Evolutionary conservation across 2,797 vertebrate species (phyloP).

Genomic region (Sebastes miniatus): DNA sequence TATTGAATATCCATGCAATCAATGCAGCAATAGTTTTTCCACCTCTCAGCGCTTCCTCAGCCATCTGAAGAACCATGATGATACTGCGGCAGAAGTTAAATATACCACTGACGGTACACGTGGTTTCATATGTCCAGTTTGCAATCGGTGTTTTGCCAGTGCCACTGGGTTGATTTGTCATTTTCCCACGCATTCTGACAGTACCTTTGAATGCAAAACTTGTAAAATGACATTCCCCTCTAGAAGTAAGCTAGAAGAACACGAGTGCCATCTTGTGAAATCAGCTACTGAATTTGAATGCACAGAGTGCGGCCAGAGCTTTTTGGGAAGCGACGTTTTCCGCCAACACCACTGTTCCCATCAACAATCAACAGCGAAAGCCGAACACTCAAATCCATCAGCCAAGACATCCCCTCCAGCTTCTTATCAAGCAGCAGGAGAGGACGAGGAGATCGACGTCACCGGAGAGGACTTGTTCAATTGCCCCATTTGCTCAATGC

Average conservation of each 20-base stretch:
- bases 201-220: slow-evolving; percentile 59
- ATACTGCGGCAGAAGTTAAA: slow-evolving; percentile 6
- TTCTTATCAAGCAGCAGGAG: slow-evolving; percentile 19
- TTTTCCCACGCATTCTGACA: slow-evolving; percentile 70
- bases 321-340: slow-evolving; percentile 72
- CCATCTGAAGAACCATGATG: slow-evolving; percentile 76
- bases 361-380: slow-evolving; percentile 5
- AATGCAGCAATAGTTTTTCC: slow-evolving; percentile 74
- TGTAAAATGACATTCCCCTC: slow-evolving; percentile 70
- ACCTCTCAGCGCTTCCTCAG: slow-evolving; percentile 67
- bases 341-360: slow-evolving; percentile 73
- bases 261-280: slow-evolving; percentile 60
- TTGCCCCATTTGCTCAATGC: slow-evolving; percentile 73
- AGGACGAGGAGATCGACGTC: slow-evolving; percentile 81
- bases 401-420: background rate
- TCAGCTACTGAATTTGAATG: slow-evolving; percentile 77
- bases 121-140: slow-evolving; percentile 78
- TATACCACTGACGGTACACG: background rate
- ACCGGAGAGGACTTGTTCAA: slow-evolving; percentile 79
- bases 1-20: slow-evolving; percentile 72
- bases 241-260: slow-evolving; percentile 61
- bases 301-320: slow-evolving; percentile 71
- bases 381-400: slow-evolving; percentile 8
- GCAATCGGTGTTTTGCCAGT: slow-evolving; percentile 68
- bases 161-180: slow-evolving; percentile 73